Evolutionary conservation across 2,113 vertebrate species (phyloP).

Genomic region (Esox niger): DNA sequence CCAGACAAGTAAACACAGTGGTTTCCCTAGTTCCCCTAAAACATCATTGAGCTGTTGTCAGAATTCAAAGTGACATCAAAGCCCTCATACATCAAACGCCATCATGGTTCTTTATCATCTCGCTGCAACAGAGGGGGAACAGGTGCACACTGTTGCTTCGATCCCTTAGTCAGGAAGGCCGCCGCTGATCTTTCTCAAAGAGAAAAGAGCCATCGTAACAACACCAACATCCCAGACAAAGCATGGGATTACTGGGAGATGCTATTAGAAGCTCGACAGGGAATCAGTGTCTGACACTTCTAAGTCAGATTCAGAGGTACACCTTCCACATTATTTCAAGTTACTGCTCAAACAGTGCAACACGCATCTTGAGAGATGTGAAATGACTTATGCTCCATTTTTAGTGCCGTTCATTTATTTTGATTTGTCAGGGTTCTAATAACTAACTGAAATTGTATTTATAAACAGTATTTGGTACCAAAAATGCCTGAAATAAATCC

Average conservation of each 20-base stretch:
- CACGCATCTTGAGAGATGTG: conserved; percentile 52
- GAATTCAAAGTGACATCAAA: conserved; percentile 39
- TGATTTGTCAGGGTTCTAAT: conserved; percentile 30
- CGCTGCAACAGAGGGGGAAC: conserved; percentile 38
- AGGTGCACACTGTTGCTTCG: conserved; percentile 49
- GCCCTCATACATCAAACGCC: conserved; percentile 25
- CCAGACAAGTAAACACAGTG: conserved; percentile 9
- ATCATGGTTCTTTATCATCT: conserved; percentile 37
- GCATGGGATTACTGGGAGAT: conserved; percentile 56
- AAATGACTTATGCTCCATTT: conserved; percentile 25
- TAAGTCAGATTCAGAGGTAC: conserved; percentile 52
- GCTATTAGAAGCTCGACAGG: conserved; percentile 67
- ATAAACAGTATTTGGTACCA: no score
- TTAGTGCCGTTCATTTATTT: conserved; percentile 27
- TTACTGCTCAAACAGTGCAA: conserved; percentile 36
- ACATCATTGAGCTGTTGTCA: conserved; percentile 14
- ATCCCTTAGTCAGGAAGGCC: conserved; percentile 44
- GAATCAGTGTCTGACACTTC: conserved; percentile 49
- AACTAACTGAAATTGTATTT: no score
- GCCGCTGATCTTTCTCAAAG: conserved; percentile 52
- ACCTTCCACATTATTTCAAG: conserved; percentile 19
- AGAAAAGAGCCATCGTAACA: conserved; percentile 43
- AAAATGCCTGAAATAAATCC: no score
- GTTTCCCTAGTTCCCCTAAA: neutral
- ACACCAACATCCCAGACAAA: conserved; percentile 47